Conservation (phyloP, 2,113 vertebrate genomes). For the Thalassarche chlororhynchos region DNA sequence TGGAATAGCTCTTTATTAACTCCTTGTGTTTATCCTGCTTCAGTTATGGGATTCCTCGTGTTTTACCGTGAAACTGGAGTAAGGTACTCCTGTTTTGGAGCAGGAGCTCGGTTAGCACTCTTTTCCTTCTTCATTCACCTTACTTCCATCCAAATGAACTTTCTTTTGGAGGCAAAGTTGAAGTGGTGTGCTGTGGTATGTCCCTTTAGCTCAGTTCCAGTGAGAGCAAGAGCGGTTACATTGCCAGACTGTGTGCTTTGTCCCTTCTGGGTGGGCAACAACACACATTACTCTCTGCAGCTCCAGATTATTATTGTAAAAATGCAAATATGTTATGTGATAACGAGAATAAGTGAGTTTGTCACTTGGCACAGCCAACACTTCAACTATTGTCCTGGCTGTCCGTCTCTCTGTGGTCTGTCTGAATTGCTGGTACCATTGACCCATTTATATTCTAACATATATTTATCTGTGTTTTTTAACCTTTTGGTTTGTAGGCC, state of each 20-base stretch:
- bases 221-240: neutral
- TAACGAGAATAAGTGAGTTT: neutral
- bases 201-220: neutral
- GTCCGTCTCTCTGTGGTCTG: neutral
- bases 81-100: neutral
- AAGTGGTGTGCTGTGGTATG: neutral
- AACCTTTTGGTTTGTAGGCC: neutral
- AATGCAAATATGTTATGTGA: neutral
- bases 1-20: conserved; percentile 10
- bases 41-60: neutral
- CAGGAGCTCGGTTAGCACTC: neutral
- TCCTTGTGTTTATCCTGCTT: neutral
- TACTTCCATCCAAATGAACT: neutral
- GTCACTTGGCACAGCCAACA: neutral
- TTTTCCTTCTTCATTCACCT: neutral
- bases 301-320: neutral
- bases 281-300: neutral
- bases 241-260: neutral
- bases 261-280: conserved; percentile 52
- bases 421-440: neutral
- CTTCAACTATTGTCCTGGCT: conserved; percentile 6
- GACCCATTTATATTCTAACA: neutral
- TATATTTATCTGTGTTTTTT: neutral
- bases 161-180: neutral
- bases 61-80: neutral